A percentile compares a stretch with the other conserved stretches of the same genome.
Conservation (phyloP, 1,140 invertebrate species). For the Leptoteleia sp. region DNA sequence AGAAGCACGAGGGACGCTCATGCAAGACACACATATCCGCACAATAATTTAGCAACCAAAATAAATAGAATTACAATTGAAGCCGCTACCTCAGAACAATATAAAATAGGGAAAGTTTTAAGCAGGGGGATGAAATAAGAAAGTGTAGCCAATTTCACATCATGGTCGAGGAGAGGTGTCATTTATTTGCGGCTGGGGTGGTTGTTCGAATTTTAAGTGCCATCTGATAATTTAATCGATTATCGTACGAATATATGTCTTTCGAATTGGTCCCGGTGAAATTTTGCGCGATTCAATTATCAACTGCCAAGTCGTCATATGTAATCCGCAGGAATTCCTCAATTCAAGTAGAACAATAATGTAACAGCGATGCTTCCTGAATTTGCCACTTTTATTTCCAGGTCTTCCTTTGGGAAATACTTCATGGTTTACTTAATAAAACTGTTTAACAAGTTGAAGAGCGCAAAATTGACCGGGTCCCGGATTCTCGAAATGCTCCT, state of each 20-base stretch:
- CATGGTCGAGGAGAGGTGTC: conserved; percentile 34
- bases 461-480: conserved; percentile 1
- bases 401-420: conserved; percentile 19
- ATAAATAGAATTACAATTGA: conserved; percentile 78
- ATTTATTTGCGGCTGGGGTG: too few relatives aligned
- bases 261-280: too few relatives aligned
- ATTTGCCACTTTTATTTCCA: neutral
- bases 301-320: too few relatives aligned
- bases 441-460: neutral
- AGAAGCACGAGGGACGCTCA: conserved; percentile 71
- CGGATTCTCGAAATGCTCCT: conserved; percentile 34
- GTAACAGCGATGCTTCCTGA: conserved; percentile 5
- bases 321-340: neutral
- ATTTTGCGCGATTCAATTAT: conserved; percentile 20
- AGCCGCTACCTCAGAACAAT: conserved; percentile 80
- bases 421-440: neutral
- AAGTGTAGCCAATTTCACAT: conserved; percentile 72
- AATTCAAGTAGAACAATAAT: neutral
- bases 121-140: conserved; percentile 65
- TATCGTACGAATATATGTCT: too few relatives aligned
- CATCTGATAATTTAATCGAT: too few relatives aligned
- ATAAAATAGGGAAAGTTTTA: conserved; percentile 76
- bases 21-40: conserved; percentile 77
- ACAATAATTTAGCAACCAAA: conserved; percentile 77
- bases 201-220: too few relatives aligned